Evolutionary conservation across 2,888 invertebrate genomes (phyloP).

Genomic region (Creontiades dilutus): DNA sequence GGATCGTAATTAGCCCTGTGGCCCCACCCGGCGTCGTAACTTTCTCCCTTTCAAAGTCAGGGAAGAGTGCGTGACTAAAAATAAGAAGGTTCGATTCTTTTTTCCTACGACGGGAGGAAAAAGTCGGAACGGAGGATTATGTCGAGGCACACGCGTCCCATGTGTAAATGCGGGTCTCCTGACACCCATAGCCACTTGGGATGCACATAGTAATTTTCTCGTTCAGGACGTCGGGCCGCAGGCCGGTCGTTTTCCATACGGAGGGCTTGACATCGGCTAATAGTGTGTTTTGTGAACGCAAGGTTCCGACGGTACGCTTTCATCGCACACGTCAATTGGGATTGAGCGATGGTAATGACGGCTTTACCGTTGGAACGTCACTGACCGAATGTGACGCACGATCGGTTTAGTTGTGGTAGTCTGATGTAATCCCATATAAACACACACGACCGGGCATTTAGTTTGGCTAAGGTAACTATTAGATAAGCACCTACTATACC

Average conservation of each 20-base stretch:
- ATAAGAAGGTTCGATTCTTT: constrained; percentile 4
- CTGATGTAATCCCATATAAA: not conserved
- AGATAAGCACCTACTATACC: too few species aligned
- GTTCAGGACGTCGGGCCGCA: not conserved
- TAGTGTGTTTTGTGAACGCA: not conserved
- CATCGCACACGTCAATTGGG: not conserved
- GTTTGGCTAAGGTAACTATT: too few species aligned
- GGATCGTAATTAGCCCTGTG: not conserved
- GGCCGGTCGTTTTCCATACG: not conserved
- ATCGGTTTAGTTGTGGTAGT: not conserved
- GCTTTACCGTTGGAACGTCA: too few species aligned
- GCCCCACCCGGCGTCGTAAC: constrained; percentile 6
- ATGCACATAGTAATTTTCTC: constrained; percentile 17
- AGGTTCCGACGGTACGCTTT: not conserved
- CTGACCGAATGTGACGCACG: not conserved
- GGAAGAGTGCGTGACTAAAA: constrained; percentile 34
- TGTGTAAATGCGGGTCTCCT: not conserved
- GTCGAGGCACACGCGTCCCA: not conserved
- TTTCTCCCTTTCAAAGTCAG: constrained; percentile 18
- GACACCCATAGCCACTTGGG: not conserved
- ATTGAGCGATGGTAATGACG: not conserved
- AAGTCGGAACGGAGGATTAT: constrained; percentile 6
- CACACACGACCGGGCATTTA: too few species aligned
- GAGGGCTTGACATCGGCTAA: not conserved
- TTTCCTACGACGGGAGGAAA: not conserved